Conservation (phyloP, 2,888 invertebrate genomes). For the Platycheirus rosarum region DNA sequence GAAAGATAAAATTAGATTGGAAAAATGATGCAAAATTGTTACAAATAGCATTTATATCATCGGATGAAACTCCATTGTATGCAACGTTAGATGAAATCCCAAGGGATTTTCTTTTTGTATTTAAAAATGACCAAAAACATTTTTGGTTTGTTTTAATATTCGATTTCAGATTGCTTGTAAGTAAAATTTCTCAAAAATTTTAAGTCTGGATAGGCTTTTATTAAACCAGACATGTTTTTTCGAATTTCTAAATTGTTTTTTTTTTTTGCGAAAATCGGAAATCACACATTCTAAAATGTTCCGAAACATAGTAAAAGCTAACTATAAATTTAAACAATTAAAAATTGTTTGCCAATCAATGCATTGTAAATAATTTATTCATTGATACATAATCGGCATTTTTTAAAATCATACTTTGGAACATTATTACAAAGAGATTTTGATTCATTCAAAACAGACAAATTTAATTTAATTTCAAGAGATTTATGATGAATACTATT, state of each 20-base stretch:
- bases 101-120: too few species aligned
- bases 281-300: too few species aligned
- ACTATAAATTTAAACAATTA: background rate
- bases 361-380: background rate
- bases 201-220: background rate
- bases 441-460: too few species aligned
- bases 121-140: too few species aligned
- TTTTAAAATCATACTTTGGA: constrained; percentile 12
- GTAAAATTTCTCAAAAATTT: background rate
- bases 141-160: too few species aligned
- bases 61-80: too few species aligned
- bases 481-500: background rate
- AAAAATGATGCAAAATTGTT: too few species aligned
- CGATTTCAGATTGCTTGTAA: too few species aligned
- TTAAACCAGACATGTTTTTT: background rate
- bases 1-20: too few species aligned
- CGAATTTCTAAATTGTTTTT: background rate
- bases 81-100: too few species aligned
- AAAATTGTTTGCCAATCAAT: constrained; percentile 12
- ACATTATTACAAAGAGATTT: background rate
- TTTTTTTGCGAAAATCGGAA: background rate
- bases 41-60: too few species aligned
- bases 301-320: constrained; percentile 8
- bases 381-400: background rate
- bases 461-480: constrained; percentile 7